A percentile compares a stretch with the other conserved stretches of the same genome.
These are phyloP conservation scores for Micromys minutus DNA, from an alignment of 2,113 vertebrate genomes.

Conservation along the genomic window DNA sequence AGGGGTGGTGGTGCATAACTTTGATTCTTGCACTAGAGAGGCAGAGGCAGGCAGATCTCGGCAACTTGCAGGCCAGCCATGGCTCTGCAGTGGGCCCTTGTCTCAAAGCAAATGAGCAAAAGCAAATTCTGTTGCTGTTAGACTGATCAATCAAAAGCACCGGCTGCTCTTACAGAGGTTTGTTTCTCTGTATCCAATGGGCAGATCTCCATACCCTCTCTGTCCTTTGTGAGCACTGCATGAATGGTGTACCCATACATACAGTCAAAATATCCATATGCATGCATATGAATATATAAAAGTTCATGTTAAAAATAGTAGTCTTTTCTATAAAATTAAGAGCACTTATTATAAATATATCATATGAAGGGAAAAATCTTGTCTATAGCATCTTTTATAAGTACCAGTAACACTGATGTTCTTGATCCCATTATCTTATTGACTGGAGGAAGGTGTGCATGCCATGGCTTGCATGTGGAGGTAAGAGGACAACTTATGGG, in stretches of 20 bases:
- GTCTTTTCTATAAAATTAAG: not conserved
- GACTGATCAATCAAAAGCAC: too few species aligned
- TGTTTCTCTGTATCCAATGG: not conserved
- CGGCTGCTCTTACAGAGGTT: not conserved
- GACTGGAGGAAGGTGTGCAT: not conserved
- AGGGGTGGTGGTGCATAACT: not conserved
- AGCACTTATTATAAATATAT: not conserved
- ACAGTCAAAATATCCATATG: not conserved
- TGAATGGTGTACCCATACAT: not conserved
- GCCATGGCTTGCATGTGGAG: not conserved
- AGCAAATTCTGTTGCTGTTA: not conserved
- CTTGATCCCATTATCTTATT: not conserved
- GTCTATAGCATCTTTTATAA: not conserved
- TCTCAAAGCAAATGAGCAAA: not conserved
- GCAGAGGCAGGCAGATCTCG: not conserved
- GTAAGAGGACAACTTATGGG: not conserved
- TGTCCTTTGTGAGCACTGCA: not conserved
- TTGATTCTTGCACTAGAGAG: not conserved
- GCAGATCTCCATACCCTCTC: not conserved
- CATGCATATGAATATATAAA: not conserved
- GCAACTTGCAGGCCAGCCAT: not conserved
- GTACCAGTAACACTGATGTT: not conserved
- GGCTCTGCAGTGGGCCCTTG: not conserved
- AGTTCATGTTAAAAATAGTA: not conserved
- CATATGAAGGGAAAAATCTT: not conserved